These are phyloP conservation scores for Camptogramma bilineatum DNA, from an alignment of 2,888 invertebrate species.

Conservation along the genomic window DNA sequence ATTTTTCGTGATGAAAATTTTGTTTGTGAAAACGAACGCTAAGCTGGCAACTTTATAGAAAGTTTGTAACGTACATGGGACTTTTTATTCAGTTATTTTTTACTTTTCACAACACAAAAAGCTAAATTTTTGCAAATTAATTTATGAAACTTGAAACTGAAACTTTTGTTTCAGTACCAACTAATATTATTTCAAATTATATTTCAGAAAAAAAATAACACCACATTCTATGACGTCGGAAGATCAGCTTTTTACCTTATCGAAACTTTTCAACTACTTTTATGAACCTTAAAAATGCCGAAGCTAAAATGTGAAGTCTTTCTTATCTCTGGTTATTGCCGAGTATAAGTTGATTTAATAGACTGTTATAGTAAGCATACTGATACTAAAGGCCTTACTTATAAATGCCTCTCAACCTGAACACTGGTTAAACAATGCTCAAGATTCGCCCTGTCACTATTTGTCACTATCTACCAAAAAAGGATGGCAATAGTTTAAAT, in stretches of 20 bases:
- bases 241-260: background rate
- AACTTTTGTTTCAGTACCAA: too few species aligned
- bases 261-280: constrained; percentile 55
- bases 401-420: too few species aligned
- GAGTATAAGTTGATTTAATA: constrained; percentile 53
- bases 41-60: background rate
- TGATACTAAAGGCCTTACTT: background rate
- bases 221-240: background rate
- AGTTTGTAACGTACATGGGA: background rate
- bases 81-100: background rate
- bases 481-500: too few species aligned
- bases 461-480: too few species aligned
- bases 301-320: constrained; percentile 58
- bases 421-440: too few species aligned
- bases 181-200: too few species aligned
- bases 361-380: constrained; percentile 38
- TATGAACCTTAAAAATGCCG: constrained; percentile 68
- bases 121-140: too few species aligned
- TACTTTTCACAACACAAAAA: background rate
- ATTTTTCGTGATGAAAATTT: constrained; percentile 6
- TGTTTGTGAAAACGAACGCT: background rate
- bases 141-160: too few species aligned
- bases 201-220: background rate
- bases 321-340: constrained; percentile 58
- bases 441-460: too few species aligned